These are phyloP conservation scores for Sitobion miscanthi DNA, from an alignment of 1,140 invertebrate species.

Conservation along the genomic window DNA sequence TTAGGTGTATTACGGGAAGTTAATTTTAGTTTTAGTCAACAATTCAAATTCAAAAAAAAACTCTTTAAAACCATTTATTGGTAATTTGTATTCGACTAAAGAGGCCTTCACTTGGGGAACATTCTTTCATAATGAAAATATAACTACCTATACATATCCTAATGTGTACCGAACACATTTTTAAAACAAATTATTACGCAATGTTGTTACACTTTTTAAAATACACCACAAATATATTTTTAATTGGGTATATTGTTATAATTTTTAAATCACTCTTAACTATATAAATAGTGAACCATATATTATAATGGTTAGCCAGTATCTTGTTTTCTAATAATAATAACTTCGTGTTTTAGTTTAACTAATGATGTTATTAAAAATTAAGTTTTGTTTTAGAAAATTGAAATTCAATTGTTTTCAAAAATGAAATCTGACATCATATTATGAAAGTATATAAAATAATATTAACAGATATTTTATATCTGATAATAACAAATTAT, in stretches of 20 bases:
- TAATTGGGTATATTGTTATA: background rate
- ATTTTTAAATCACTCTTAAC: background rate
- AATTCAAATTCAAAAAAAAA: background rate
- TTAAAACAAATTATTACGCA: background rate
- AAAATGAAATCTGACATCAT: background rate
- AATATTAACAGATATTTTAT: background rate
- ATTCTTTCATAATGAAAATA: background rate
- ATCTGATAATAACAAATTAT: background rate
- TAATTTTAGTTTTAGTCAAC: background rate
- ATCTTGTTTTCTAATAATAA: background rate
- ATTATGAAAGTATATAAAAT: background rate
- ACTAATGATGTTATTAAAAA: background rate
- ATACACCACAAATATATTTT: background rate
- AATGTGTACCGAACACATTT: background rate
- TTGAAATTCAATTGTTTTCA: background rate
- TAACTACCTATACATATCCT: background rate
- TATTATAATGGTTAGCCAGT: background rate
- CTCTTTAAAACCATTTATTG: background rate
- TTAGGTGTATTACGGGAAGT: background rate
- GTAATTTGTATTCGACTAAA: background rate
- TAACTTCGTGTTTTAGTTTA: background rate
- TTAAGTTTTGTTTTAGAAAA: background rate
- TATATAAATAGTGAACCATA: background rate
- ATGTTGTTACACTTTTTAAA: background rate
- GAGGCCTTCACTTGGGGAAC: background rate